phyloP scores from a whole-genome alignment of 2,888 invertebrate species.

The Dryomyza anilis region DNA sequence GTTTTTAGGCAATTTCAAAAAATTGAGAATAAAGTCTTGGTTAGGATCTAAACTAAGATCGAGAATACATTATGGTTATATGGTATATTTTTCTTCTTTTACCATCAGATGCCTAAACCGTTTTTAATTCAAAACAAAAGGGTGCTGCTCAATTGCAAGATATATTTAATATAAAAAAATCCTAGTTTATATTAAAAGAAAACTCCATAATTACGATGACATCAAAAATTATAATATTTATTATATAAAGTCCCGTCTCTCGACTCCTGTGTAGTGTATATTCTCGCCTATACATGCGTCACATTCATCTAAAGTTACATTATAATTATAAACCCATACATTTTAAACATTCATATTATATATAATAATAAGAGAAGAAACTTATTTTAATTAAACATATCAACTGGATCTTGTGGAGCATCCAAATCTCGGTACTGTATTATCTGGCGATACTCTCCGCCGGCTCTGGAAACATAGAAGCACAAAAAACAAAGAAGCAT shows the following conservation, averaged over 20 bases:
- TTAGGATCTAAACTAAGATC: too few relatives aligned
- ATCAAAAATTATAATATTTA: too few relatives aligned
- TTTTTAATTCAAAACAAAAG: too few relatives aligned
- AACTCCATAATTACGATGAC: too few relatives aligned
- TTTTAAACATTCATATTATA: conserved; percentile 1
- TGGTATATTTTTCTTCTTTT: too few relatives aligned
- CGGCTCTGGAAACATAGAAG: conserved; percentile 71
- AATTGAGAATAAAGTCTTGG: too few relatives aligned
- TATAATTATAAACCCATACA: neutral
- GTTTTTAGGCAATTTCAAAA: too few relatives aligned
- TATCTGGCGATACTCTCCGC: conserved; percentile 83
- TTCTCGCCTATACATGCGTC: neutral
- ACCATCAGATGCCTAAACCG: too few relatives aligned
- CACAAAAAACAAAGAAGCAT: conserved; percentile 26
- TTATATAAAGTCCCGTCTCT: neutral
- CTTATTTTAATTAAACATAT: conserved; percentile 66
- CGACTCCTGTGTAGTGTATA: neutral
- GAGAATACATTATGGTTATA: too few relatives aligned
- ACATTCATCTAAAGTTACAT: neutral
- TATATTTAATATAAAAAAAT: too few relatives aligned
- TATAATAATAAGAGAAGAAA: neutral
- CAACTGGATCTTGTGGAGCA: conserved; percentile 89
- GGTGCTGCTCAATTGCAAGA: too few relatives aligned
- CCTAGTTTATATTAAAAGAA: too few relatives aligned
- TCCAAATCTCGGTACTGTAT: conserved; percentile 93